Percentiles rank a stretch among this genome's conserved stretches.
Conservation (phyloP, 2,888 invertebrate species). For the Tetanocera ferruginea region DNA sequence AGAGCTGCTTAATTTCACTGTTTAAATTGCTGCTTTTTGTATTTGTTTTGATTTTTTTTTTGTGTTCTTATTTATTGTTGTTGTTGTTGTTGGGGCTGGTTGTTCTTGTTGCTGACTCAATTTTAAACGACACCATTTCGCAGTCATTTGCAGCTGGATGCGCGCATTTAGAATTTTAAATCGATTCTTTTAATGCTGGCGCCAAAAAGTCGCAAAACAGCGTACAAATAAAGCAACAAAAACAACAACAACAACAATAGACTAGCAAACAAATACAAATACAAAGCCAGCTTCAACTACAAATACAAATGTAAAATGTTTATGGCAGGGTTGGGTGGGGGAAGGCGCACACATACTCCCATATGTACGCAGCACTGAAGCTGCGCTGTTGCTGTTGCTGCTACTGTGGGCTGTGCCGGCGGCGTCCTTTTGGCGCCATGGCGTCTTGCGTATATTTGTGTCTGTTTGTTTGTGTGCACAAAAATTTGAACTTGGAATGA, state of each 20-base stretch:
- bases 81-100: not conserved
- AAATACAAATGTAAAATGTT: conserved; percentile 8
- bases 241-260: not conserved
- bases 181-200: conserved; percentile 37
- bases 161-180: conserved; percentile 31
- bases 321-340: not conserved
- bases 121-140: not conserved
- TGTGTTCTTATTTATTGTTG: not conserved
- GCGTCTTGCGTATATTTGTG: conserved; percentile 12
- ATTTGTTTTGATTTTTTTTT: not conserved
- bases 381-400: conserved; percentile 51
- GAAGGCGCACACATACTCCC: not conserved
- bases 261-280: not conserved
- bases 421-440: conserved; percentile 20
- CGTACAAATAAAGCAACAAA: not conserved
- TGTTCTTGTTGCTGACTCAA: not conserved
- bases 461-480: conserved; percentile 15
- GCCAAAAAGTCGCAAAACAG: conserved; percentile 34
- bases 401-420: conserved; percentile 11
- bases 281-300: not conserved
- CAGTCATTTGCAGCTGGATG: conserved; percentile 5
- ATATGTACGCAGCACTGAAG: conserved; percentile 32
- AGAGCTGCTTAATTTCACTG: not conserved
- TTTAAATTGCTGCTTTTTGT: not conserved
- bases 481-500: conserved; percentile 44